phyloP scores from a whole-genome alignment of 2,113 vertebrate species.

The Regulus satrapa region DNA sequence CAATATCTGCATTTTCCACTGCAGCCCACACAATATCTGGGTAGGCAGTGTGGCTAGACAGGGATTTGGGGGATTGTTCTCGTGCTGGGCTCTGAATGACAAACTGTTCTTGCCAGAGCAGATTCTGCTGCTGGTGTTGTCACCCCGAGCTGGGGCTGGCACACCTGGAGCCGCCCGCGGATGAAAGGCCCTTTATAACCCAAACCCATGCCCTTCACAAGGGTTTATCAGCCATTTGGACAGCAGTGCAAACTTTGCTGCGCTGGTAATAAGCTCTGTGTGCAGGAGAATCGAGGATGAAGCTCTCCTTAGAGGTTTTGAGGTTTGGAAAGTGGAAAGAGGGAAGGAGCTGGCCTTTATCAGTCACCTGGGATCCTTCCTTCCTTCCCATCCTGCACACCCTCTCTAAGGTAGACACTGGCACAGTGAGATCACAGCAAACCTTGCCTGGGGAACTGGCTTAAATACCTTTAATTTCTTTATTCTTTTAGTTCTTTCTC shows the following conservation, averaged over 20 bases:
- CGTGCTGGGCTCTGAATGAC: background rate
- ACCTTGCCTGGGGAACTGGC: background rate
- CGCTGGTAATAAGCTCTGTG: background rate
- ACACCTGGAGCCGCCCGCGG: background rate
- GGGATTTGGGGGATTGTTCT: conserved; percentile 49
- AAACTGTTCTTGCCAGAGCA: background rate
- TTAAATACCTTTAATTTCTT: background rate
- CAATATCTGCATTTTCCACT: conserved; percentile 38
- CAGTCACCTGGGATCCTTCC: background rate
- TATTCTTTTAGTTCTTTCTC: background rate
- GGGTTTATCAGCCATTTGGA: background rate
- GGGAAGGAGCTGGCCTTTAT: background rate
- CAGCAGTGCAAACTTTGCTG: background rate
- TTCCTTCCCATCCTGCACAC: background rate
- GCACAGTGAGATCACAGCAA: background rate
- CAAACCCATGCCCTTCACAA: background rate
- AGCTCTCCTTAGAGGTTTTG: background rate
- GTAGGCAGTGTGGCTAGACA: conserved; percentile 31
- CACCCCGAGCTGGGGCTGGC: background rate
- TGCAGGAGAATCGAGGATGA: background rate
- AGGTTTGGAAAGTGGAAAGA: background rate
- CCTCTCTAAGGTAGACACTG: background rate
- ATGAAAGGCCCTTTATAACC: conserved; percentile 1
- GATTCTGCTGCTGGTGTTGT: background rate
- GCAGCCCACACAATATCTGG: background rate